Percentiles rank a stretch among this genome's conserved stretches.
These are phyloP conservation scores for Styela plicata DNA, from an alignment of 23 tunicate species.

Conservation along the genomic window DNA sequence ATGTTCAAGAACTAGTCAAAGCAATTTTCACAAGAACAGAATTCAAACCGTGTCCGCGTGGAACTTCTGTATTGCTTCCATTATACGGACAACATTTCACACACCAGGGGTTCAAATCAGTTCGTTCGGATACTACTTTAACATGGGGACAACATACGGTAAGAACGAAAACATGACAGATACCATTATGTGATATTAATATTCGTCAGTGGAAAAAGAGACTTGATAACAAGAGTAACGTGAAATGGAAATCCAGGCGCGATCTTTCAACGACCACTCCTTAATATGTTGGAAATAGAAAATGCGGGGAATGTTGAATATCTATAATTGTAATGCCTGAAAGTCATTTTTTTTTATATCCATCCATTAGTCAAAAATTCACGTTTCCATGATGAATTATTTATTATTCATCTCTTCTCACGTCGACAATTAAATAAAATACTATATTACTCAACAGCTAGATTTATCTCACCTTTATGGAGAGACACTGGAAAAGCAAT, in stretches of 20 bases:
- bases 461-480: conserved; percentile 49
- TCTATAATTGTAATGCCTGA: too few relatives aligned
- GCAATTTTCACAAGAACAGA: conserved; percentile 16
- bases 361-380: too few relatives aligned
- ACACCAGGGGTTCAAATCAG: conserved; percentile 44
- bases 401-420: too few relatives aligned
- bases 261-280: too few relatives aligned
- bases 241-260: too few relatives aligned
- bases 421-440: too few relatives aligned
- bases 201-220: conserved; percentile 25
- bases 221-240: too few relatives aligned
- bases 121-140: background rate
- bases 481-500: conserved; percentile 14
- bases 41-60: conserved; percentile 38
- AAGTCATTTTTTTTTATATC: too few relatives aligned
- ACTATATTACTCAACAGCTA: conserved; percentile 19
- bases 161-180: conserved; percentile 1
- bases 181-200: conserved; percentile 6
- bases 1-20: conserved; percentile 32
- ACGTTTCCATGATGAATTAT: too few relatives aligned
- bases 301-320: too few relatives aligned
- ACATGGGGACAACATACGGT: conserved; percentile 44
- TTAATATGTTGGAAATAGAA: too few relatives aligned
- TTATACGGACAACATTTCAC: conserved; percentile 60
- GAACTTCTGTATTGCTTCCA: conserved; percentile 37